phyloP scores from a whole-genome alignment of 2,113 vertebrate genomes.

The Nicator chloris region DNA sequence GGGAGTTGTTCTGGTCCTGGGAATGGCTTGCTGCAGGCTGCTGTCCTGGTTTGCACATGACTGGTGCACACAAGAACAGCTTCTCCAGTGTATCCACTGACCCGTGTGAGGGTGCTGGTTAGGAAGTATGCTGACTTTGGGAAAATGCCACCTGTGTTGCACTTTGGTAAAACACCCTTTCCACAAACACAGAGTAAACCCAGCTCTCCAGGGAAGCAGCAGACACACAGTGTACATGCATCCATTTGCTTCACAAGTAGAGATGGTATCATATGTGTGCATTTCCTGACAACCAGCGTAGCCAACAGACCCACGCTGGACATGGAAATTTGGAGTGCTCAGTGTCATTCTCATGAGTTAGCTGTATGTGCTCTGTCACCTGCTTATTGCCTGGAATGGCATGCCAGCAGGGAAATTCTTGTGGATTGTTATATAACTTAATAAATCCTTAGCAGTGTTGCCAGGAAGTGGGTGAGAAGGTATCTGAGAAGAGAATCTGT shows the following conservation, averaged over 20 bases:
- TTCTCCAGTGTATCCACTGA: not conserved
- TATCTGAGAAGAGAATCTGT: not conserved
- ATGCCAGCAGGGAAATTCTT: not conserved
- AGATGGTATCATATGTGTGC: not conserved
- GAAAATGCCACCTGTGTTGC: not conserved
- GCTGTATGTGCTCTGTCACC: not conserved
- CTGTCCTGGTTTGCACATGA: not conserved
- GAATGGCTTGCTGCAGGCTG: not conserved
- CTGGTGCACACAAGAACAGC: not conserved
- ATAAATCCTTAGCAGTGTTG: not conserved
- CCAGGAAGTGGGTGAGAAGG: not conserved
- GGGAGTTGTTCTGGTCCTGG: not conserved
- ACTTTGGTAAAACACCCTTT: not conserved
- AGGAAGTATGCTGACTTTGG: not conserved
- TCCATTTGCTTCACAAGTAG: not conserved
- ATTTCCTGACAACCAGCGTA: not conserved
- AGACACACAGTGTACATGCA: rapidly evolving
- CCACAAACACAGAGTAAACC: not conserved
- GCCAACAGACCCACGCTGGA: not conserved
- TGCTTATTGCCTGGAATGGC: not conserved
- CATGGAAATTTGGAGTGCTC: not conserved
- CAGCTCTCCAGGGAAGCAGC: not conserved
- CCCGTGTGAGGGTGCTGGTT: not conserved
- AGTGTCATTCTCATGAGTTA: not conserved
- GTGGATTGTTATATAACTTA: not conserved